Evolutionary conservation across 2,888 invertebrate species (phyloP), one percentile per base, ranked within the genome.

Genomic region (Monopis laevigella): DNA sequence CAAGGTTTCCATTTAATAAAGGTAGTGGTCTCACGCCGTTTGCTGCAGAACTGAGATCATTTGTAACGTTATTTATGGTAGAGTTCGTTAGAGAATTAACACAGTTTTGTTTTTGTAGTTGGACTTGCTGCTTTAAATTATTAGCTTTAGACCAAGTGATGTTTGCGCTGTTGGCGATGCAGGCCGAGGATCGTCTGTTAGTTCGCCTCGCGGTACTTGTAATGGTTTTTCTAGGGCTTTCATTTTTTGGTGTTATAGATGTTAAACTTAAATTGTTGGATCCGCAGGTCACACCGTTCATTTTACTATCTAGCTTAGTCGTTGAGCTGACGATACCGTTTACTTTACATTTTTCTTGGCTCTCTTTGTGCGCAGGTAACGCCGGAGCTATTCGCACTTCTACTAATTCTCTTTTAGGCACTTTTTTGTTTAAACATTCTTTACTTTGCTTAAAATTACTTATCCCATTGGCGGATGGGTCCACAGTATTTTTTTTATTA

Each of bases 101-200:
- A 52, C 73, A 73, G 45, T 66, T 75, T 56, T 75, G 73, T 52
- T 75, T 69, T 45, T 75, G 75, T 29, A 72, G 56, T 48, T 75
- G 75, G 38, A 72, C 61, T 58, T 74, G 75, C 58, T 74, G 75
- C 53, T 80, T 80, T 2, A 78, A 57, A 49, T 80, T 78, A 46
- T 75, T 78, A 28, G 73, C 78, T 56, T 74, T 80, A 11, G 78
- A 78, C 78, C 78, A 80, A 3, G 77, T 72, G 19, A 80, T 54
- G 44, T 78, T 78, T 58, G 77, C 77, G 53, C 66, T 77, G 48
- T 78, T 80, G 13, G 78, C 78, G 39, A 77, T 77, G 47, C 78
- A 77, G 13, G 74, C 78, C 3, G 77, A 78, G 26, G 77, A 78
- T 48, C 75, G 78, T 12, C 78, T 60, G 49, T 80, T 78, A 2